Evolutionary conservation across 2,113 vertebrate genomes (phyloP), one percentile per base, ranked within the genome.

Genomic region (Acanthisitta chloris): DNA sequence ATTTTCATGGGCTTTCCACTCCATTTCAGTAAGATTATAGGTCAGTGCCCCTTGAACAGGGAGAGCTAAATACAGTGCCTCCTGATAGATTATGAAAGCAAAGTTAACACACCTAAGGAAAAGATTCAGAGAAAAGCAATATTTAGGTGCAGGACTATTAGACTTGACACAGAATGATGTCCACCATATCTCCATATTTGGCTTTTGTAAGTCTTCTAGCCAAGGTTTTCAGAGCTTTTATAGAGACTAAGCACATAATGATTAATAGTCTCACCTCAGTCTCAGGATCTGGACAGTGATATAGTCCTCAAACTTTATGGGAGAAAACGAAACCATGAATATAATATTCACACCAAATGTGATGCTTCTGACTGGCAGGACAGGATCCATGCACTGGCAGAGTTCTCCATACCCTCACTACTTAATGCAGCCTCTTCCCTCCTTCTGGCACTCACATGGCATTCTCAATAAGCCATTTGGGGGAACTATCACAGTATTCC

Each of bases 351-450:
- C 46, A 8, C 12, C 5, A 3, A 33, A 20, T 0, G 25, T 4
- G 52, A 43, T 14, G 45, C 46, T 62, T 49, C 20, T 14, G 28
- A 12, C 51, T 36, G 61, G 48, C 20, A 34, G 38, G 40, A 17
- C 52, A 5, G 6, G 14, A 12, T 14, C 58, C 57, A 4, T 0
- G 5, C 14, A 4, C 17, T 11, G 9, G 0, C 64, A 3, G 11
- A 1, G 33, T 4, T 4, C 29, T 25, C 58, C 2, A 18, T 1
- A 64, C 19, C 57, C 38, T 15, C 26, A 3, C 10, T 12, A 17
- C 67, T n/a, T 3, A 4, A 57, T 34, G 48, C 86, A 33, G 46
- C 51, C 48, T 45, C 55, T 17, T 19, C 65, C 17, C 71, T 70
- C 38, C 49, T 64, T 2, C 74, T 24, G 26, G 52, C 79, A 42